Percentiles rank a stretch among this genome's conserved stretches.
phyloP scores from a whole-genome alignment of 2,888 invertebrate species.

The Drosophila imparisetae region DNA sequence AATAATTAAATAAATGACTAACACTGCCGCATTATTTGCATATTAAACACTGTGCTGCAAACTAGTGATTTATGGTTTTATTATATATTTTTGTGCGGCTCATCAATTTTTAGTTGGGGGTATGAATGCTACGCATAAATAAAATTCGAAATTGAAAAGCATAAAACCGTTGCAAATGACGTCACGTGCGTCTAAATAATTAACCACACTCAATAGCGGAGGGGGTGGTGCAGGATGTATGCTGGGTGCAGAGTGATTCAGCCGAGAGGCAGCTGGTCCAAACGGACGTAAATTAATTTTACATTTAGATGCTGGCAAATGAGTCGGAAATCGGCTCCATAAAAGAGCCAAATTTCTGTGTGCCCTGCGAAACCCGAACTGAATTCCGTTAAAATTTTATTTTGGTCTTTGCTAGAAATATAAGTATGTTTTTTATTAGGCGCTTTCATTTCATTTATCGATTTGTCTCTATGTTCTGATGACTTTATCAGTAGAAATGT shows the following conservation, averaged over 20 bases:
- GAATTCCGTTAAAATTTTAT: constrained; percentile 9
- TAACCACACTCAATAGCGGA: constrained; percentile 28
- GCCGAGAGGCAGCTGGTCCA: constrained; percentile 31
- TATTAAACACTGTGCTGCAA: constrained; percentile 54
- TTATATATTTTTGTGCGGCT: constrained; percentile 37
- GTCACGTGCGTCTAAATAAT: constrained; percentile 71
- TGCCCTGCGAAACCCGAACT: background rate
- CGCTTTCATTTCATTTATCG: constrained; percentile 65
- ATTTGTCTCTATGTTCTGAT: constrained; percentile 60
- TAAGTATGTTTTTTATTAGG: constrained; percentile 21
- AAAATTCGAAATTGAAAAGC: constrained; percentile 52
- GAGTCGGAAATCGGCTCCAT: constrained; percentile 55
- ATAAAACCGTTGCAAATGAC: constrained; percentile 38
- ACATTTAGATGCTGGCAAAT: constrained; percentile 55
- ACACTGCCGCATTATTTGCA: constrained; percentile 46
- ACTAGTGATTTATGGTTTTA: constrained; percentile 56
- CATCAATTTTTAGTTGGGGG: constrained; percentile 38
- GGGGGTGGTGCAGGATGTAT: background rate
- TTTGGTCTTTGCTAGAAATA: constrained; percentile 21
- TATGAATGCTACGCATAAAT: constrained; percentile 23
- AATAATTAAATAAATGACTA: constrained; percentile 23
- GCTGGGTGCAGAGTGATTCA: background rate
- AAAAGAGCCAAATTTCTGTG: constrained; percentile 20
- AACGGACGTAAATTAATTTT: constrained; percentile 53
- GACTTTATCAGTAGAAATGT: constrained; percentile 66